These are phyloP conservation scores for Sisor rabdophorus DNA, from an alignment of 2,113 vertebrate genomes.

Conservation along the genomic window DNA sequence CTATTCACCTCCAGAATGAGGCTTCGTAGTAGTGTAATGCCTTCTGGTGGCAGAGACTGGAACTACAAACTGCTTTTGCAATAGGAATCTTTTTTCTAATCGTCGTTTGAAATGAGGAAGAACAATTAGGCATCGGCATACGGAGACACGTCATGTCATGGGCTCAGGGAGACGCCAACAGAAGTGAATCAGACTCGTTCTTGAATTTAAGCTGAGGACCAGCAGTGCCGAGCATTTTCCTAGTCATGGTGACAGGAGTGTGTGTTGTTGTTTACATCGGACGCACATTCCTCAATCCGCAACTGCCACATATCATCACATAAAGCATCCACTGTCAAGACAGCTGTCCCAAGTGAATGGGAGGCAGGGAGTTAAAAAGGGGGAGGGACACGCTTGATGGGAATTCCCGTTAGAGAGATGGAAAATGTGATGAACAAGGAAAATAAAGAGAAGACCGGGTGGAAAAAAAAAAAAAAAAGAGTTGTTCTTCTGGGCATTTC, in stretches of 20 bases:
- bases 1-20: slow-evolving; percentile 5
- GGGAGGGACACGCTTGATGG: slow-evolving; percentile 30
- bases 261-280: background rate
- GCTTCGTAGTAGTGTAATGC: slow-evolving; percentile 58
- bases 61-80: background rate
- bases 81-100: background rate
- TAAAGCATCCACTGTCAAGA: background rate
- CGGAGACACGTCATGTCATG: background rate
- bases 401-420: slow-evolving; percentile 39
- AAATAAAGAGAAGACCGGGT: background rate
- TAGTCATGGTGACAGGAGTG: background rate
- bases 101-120: background rate
- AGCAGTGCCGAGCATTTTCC: no score
- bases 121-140: background rate
- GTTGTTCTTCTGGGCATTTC: slow-evolving; percentile 44
- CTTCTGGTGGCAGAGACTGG: slow-evolving; percentile 57
- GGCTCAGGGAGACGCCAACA: background rate
- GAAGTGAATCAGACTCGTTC: background rate
- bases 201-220: background rate
- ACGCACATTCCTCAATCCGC: background rate
- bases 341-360: slow-evolving; percentile 32
- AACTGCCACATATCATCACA: slow-evolving; percentile 12
- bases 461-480: background rate
- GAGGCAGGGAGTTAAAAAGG: background rate
- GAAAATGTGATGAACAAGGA: slow-evolving; percentile 30